Evolutionary conservation across 1,140 invertebrate species (phyloP).

Genomic region (Gryllus bimaculatus): DNA sequence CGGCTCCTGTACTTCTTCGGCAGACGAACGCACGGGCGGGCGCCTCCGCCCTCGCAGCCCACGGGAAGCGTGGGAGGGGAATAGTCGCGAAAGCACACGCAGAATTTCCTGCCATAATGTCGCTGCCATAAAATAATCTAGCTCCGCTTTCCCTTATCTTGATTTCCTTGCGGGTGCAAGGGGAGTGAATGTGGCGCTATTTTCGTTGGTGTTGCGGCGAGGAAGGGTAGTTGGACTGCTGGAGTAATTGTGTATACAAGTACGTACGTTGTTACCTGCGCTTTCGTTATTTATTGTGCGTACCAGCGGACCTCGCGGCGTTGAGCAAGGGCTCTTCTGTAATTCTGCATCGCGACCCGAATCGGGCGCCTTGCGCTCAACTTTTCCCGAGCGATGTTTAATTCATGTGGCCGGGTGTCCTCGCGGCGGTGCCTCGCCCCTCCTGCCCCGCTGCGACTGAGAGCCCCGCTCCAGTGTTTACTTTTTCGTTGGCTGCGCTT

Average conservation of each 20-base stretch:
- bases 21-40: too few species aligned
- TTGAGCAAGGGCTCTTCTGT: neutral
- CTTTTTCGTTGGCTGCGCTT: neutral
- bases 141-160: neutral
- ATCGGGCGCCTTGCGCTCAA: neutral
- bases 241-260: too few species aligned
- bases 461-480: neutral
- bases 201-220: too few species aligned
- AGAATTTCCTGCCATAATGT: neutral
- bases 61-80: neutral
- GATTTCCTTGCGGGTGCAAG: neutral
- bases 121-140: neutral
- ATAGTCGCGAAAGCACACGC: neutral
- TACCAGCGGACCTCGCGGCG: too few species aligned
- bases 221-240: too few species aligned
- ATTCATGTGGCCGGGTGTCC: neutral
- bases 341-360: neutral
- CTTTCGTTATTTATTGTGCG: neutral
- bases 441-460: neutral
- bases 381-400: neutral
- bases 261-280: neutral
- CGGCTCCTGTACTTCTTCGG: neutral
- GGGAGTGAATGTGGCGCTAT: too few species aligned
- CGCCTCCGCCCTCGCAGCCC: too few species aligned
- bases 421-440: neutral